Conservation (phyloP, 2,113 vertebrate species). For the Aramus guarauna region DNA sequence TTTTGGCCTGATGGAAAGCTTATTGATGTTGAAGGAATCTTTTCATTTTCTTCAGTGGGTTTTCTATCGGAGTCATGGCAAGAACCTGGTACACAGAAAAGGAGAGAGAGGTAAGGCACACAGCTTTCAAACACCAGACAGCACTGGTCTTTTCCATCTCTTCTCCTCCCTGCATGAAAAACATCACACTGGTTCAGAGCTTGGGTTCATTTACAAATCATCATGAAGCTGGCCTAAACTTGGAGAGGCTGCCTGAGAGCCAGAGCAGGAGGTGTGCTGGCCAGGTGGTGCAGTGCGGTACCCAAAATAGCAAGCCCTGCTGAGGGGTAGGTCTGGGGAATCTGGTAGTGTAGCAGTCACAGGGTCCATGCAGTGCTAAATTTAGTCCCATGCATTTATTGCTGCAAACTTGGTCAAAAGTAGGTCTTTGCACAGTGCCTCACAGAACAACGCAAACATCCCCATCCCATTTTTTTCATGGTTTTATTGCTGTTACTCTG, state of each 20-base stretch:
- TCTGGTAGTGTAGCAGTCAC: background rate
- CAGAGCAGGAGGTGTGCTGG: background rate
- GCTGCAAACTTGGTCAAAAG: background rate
- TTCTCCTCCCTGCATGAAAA: background rate
- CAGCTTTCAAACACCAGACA: background rate
- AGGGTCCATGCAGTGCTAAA: background rate
- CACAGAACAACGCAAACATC: background rate
- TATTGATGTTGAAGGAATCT: background rate
- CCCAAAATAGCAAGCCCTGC: background rate
- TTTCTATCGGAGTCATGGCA: background rate
- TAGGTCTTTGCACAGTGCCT: background rate
- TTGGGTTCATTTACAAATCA: background rate
- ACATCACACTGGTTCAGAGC: background rate
- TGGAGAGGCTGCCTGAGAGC: background rate
- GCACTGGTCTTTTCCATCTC: background rate
- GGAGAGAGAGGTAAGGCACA: background rate
- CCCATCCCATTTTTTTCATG: background rate
- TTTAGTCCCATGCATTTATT: background rate
- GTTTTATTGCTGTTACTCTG: background rate
- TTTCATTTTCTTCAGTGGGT: fast-evolving
- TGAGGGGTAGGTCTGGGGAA: background rate
- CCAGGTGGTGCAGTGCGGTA: background rate
- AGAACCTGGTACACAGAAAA: background rate
- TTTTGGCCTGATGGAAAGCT: background rate
- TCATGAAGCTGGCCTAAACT: background rate